Conservation (phyloP, 2,888 invertebrate genomes). For the Callinectes sapidus region DNA sequence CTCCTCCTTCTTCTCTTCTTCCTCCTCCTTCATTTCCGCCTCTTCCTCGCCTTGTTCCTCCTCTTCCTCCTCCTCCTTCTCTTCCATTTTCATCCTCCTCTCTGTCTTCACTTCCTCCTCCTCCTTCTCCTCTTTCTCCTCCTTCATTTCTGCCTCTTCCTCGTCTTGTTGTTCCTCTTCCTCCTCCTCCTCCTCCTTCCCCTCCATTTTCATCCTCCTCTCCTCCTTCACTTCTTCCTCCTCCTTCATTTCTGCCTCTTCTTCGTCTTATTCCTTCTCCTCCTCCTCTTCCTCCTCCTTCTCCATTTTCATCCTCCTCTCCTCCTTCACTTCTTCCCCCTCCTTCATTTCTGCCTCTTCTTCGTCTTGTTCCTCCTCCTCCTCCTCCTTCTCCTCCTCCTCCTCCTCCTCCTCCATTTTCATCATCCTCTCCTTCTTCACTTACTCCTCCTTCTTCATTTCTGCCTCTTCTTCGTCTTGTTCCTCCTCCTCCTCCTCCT, state of each 20-base stretch:
- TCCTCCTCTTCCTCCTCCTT: too few relatives aligned
- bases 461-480: not conserved
- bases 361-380: not conserved
- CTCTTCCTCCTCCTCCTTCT: not conserved
- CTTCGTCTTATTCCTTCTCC: too few relatives aligned
- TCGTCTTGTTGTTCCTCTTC: not conserved
- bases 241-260: too few relatives aligned
- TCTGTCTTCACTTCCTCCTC: not conserved
- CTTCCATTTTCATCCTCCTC: not conserved
- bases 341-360: too few relatives aligned
- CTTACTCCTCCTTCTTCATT: not conserved
- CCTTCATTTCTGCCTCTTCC: not conserved
- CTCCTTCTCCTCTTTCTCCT: not conserved
- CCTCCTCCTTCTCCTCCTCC: not conserved
- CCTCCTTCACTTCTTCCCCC: too few relatives aligned
- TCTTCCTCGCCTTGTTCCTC: not conserved
- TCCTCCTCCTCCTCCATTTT: not conserved
- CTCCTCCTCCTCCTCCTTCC: too few relatives aligned
- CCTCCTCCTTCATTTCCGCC: not conserved
- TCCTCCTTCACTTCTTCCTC: too few relatives aligned
- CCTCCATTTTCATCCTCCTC: not conserved
- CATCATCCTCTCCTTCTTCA: not conserved
- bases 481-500: not conserved
- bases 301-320: not conserved
- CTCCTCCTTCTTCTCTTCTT: not conserved